Evolutionary conservation across 2,888 invertebrate species (phyloP).

Genomic region (Apeira syringaria): DNA sequence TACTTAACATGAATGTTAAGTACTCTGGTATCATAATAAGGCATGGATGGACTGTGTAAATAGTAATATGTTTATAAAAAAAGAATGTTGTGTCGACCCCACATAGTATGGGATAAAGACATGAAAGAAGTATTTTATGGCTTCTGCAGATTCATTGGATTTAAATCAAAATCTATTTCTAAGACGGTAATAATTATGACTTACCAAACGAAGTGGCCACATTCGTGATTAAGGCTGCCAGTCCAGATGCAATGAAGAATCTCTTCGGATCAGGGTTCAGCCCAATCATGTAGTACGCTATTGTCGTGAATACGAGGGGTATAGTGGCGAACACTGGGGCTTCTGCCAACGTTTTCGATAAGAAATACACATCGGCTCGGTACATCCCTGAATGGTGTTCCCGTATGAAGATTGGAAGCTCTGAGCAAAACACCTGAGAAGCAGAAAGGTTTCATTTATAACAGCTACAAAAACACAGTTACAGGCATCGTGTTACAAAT

Average conservation of each 20-base stretch:
- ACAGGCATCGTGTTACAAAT: too few species aligned
- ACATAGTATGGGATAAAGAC: too few species aligned
- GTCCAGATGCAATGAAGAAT: slow-evolving; percentile 89
- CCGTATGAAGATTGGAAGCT: slow-evolving; percentile 94
- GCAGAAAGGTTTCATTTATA: slow-evolving; percentile 86
- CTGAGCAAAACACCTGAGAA: slow-evolving; percentile 92
- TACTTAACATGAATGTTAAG: too few species aligned
- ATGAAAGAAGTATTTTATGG: too few species aligned
- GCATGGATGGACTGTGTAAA: too few species aligned
- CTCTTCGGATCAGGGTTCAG: slow-evolving; percentile 86
- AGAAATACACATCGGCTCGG: slow-evolving; percentile 94
- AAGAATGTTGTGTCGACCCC: too few species aligned
- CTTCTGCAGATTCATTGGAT: too few species aligned
- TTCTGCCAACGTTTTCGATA: slow-evolving; percentile 95
- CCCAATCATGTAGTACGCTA: slow-evolving; percentile 96
- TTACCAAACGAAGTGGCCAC: slow-evolving; percentile 94
- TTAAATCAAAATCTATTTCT: too few species aligned
- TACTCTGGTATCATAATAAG: too few species aligned
- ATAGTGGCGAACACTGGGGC: slow-evolving; percentile 93
- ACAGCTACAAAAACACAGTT: too few species aligned
- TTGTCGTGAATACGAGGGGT: slow-evolving; percentile 91
- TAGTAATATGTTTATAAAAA: too few species aligned
- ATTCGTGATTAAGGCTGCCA: slow-evolving; percentile 93
- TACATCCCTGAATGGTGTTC: slow-evolving; percentile 96
- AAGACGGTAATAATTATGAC: slow-evolving; percentile 31